Conservation (phyloP, 2,113 vertebrate species). For the Diadophis punctatus region DNA sequence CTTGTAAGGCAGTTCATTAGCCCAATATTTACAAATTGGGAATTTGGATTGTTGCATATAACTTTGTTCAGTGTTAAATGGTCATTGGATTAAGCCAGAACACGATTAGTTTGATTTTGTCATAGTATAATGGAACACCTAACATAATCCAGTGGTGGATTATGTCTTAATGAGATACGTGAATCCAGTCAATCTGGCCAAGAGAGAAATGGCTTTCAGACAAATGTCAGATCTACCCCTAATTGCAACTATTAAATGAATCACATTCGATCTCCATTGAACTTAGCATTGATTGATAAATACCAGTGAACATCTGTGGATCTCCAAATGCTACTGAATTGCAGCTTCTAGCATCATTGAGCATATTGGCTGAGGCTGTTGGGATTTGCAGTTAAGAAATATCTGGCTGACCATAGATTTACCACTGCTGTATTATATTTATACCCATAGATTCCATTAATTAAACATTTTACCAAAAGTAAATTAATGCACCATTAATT, state of each 20-base stretch:
- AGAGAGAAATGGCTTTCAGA: background rate
- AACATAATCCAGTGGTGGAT: background rate
- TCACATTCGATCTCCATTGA: background rate
- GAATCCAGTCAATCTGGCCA: background rate
- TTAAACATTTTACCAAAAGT: background rate
- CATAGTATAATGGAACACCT: background rate
- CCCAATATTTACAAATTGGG: background rate
- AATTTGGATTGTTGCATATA: background rate
- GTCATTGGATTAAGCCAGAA: background rate
- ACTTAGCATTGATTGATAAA: background rate
- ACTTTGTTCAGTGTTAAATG: background rate
- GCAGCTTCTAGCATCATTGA: background rate
- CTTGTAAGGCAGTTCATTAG: background rate
- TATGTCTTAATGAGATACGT: background rate
- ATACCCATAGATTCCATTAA: background rate
- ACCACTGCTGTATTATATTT: background rate
- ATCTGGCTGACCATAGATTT: background rate
- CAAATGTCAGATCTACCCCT: background rate
- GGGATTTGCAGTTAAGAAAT: background rate
- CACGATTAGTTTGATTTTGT: background rate
- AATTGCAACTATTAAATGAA: background rate
- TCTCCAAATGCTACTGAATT: background rate
- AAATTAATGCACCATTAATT: background rate
- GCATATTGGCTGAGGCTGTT: background rate
- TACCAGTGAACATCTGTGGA: background rate